Conservation (phyloP, 2,113 vertebrate genomes). For the Lota lota region DNA sequence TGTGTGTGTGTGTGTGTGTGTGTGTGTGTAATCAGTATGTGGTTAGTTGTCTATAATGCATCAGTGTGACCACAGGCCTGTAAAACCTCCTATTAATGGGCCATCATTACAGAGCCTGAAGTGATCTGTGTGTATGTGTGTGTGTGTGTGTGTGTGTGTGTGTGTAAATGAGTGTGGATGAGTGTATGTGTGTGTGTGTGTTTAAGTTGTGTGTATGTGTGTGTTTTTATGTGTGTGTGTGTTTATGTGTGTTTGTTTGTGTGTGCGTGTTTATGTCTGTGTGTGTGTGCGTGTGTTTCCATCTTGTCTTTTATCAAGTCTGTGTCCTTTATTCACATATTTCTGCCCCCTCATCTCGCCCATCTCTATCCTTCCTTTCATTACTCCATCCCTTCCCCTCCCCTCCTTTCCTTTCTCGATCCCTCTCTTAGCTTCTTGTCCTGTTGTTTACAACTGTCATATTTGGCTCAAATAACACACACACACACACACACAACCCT, state of each 20-base stretch:
- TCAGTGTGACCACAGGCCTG: no score
- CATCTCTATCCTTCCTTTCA: not conserved
- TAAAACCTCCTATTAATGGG: no score
- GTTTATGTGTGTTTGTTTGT: not conserved
- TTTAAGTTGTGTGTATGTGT: no score
- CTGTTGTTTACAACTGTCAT: conserved; percentile 71
- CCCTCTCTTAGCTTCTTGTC: not conserved
- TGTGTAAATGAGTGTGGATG: no score
- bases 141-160: conserved; percentile 1
- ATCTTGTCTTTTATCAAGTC: no score
- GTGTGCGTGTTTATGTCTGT: not conserved
- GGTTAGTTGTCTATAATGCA: not conserved
- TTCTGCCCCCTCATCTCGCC: not conserved
- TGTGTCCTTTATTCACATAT: no score
- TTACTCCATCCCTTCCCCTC: no score
- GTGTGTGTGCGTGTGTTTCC: no score
- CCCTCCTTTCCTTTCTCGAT: not conserved
- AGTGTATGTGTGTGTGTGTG: no score
- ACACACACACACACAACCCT: conserved; percentile 35
- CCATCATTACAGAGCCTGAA: not conserved
- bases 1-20: not conserved
- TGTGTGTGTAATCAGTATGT: no score
- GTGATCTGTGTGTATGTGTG: not conserved
- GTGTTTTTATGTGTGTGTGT: not conserved
- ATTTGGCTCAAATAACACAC: conserved; percentile 64